These are phyloP conservation scores for Tetragonula carbonaria DNA, from an alignment of 2,888 invertebrate species.

Conservation along the genomic window DNA sequence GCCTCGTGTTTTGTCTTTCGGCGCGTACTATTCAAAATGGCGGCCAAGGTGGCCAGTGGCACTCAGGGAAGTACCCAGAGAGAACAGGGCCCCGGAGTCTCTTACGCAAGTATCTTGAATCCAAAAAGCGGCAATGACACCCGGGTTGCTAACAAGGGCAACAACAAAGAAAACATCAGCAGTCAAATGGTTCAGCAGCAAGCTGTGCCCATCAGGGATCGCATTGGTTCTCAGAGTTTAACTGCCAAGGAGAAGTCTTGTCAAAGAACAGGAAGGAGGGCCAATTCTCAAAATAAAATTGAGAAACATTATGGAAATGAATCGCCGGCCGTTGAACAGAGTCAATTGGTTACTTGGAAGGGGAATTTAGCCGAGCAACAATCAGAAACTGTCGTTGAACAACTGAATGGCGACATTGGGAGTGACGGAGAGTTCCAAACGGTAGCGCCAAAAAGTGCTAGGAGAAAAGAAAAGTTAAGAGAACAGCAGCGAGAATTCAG, in stretches of 20 bases:
- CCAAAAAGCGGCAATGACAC: constrained; percentile 87
- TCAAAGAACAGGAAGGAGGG: constrained; percentile 74
- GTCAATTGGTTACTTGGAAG: constrained; percentile 35
- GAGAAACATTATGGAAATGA: constrained; percentile 44
- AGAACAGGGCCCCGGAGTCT: constrained; percentile 81
- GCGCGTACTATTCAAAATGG: constrained; percentile 80
- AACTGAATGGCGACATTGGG: constrained; percentile 73
- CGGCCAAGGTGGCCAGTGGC: constrained; percentile 85
- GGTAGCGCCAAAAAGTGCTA: constrained; percentile 81
- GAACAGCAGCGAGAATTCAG: constrained; percentile 76
- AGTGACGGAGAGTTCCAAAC: constrained; percentile 82
- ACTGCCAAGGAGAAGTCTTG: constrained; percentile 78
- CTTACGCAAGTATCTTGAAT: constrained; percentile 85
- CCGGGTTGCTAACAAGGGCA: constrained; percentile 80
- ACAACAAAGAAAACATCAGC: constrained; percentile 87
- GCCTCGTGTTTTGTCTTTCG: constrained; percentile 78
- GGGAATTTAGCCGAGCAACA: neutral
- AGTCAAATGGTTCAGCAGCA: constrained; percentile 80
- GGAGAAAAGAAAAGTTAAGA: constrained; percentile 80
- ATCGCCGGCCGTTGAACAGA: constrained; percentile 16
- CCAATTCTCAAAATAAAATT: constrained; percentile 33
- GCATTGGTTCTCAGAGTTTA: constrained; percentile 58
- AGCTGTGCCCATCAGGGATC: constrained; percentile 64
- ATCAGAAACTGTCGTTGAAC: constrained; percentile 16
- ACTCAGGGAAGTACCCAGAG: constrained; percentile 71